Percentiles rank a stretch among this genome's conserved stretches.
These are phyloP conservation scores for Noctua janthina DNA, from an alignment of 2,888 invertebrate species.

Conservation along the genomic window DNA sequence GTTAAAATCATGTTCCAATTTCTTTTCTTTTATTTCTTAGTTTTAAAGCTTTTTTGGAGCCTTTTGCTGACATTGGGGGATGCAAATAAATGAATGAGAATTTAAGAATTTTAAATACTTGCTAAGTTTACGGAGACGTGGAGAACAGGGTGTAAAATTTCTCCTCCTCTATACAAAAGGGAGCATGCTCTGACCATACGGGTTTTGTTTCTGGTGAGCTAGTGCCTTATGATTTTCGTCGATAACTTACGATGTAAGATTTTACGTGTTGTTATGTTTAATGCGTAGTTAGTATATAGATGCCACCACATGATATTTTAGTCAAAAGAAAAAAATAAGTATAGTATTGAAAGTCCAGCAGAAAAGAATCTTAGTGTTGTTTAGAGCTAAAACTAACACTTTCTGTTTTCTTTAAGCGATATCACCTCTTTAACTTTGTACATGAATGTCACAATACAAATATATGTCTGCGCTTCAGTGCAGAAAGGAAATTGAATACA, in stretches of 20 bases:
- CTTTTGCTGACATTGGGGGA: no score
- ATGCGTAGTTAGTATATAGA: no score
- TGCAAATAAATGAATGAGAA: neutral
- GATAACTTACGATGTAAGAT: neutral
- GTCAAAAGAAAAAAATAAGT: neutral
- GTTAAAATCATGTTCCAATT: neutral
- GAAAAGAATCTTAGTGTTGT: neutral
- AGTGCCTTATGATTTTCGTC: neutral
- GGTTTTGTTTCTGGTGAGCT: neutral
- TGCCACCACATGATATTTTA: neutral
- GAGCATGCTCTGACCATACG: neutral
- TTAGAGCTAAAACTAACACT: neutral
- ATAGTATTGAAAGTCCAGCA: neutral
- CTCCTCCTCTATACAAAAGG: neutral
- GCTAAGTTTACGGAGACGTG: neutral
- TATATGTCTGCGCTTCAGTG: slow-evolving; percentile 71
- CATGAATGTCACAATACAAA: slow-evolving; percentile 68
- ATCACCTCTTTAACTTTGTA: slow-evolving; percentile 37
- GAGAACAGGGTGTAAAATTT: neutral
- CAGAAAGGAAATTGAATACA: slow-evolving; percentile 80
- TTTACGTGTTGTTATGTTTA: no score
- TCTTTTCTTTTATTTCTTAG: neutral
- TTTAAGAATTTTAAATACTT: neutral
- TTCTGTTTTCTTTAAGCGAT: neutral
- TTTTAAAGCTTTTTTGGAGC: neutral